Evolutionary conservation across 2,888 invertebrate species (phyloP), one percentile per base, ranked within the genome.

Genomic region (Chelonus formosanus): DNA sequence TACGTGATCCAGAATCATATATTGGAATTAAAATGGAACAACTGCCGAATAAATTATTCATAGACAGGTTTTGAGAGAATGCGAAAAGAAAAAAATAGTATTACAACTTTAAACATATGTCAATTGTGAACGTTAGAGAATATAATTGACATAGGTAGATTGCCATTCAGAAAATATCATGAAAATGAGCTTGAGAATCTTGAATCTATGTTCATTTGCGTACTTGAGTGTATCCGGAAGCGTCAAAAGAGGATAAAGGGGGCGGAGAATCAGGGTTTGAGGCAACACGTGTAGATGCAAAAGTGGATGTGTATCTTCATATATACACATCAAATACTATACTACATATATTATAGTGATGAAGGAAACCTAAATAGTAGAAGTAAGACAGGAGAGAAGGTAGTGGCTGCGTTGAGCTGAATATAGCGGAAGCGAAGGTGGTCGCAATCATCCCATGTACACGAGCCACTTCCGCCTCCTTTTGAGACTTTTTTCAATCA

Each of bases 371-470:
- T 66, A 63, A 45, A 48, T 58, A 64, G 65, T 57, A 55, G 58
- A 52, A 67, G 70, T 64, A 67, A 70, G 71, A 67, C 63, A 78
- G 74, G 78, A 79, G 79, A 48, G n/a, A 10, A n/a, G 5, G n/a
- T 48, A 48, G 48, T 48, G 48, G n/a, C n/a, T 48, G 20, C 35
- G 52, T 60, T 35, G 78, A 61, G 68, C 76, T 81, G 76, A 78
- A 82, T 82, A 77, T 78, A 79, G 79, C 83, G 83, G 83, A 83
- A 83, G 83, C 82, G 80, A 83, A 74, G 78, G 82, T 82, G 82
- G 81, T 83, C 81, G 81, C 78, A 78, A 79, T 81, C 80, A 79
- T 78, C 80, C 79, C 78, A 76, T 73, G 74, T 76, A 75, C 77
- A 74, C 10, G 78, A 77, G 75, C 80, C 80, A 77, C 81, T 83